These are phyloP conservation scores for Yponomeuta plumbellus DNA, from an alignment of 2,888 invertebrate genomes.

Conservation along the genomic window DNA sequence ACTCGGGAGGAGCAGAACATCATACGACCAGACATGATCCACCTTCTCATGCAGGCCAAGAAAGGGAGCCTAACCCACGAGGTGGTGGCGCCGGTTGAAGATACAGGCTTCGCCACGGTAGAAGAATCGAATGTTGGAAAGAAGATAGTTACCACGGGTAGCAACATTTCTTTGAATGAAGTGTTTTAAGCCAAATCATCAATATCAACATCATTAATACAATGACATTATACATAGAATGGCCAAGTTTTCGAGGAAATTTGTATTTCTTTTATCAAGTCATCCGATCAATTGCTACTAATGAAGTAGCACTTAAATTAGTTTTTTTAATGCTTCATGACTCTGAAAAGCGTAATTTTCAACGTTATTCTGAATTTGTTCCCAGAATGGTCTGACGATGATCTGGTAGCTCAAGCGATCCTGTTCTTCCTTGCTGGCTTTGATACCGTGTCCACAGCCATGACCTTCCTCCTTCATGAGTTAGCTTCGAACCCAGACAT, in stretches of 20 bases:
- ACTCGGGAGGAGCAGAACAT: slow-evolving; percentile 47
- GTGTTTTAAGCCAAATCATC: too few species aligned
- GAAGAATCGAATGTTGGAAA: slow-evolving; percentile 54
- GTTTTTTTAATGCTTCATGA: too few species aligned
- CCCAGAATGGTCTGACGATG: slow-evolving; percentile 52
- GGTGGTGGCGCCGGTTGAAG: slow-evolving; percentile 30
- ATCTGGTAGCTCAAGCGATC: slow-evolving; percentile 65
- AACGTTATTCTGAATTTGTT: slow-evolving; percentile 22
- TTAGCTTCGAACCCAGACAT: slow-evolving; percentile 75
- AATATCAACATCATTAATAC: too few species aligned
- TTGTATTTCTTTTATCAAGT: too few species aligned
- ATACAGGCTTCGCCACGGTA: slow-evolving; percentile 56
- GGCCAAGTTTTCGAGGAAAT: too few species aligned
- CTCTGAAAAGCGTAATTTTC: not conserved
- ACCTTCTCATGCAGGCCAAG: slow-evolving; percentile 72
- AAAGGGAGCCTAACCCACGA: slow-evolving; percentile 68
- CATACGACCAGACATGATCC: slow-evolving; percentile 70
- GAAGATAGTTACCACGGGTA: slow-evolving; percentile 40
- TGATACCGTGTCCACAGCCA: slow-evolving; percentile 60
- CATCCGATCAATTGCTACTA: too few species aligned
- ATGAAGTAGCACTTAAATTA: too few species aligned
- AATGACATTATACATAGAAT: too few species aligned
- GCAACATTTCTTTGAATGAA: not conserved
- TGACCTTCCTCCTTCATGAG: slow-evolving; percentile 74
- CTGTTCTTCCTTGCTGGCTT: slow-evolving; percentile 77